A percentile compares a stretch with the other conserved stretches of the same genome.
These are phyloP conservation scores for Crenichthys baileyi DNA, from an alignment of 2,797 vertebrate genomes.

Conservation along the genomic window DNA sequence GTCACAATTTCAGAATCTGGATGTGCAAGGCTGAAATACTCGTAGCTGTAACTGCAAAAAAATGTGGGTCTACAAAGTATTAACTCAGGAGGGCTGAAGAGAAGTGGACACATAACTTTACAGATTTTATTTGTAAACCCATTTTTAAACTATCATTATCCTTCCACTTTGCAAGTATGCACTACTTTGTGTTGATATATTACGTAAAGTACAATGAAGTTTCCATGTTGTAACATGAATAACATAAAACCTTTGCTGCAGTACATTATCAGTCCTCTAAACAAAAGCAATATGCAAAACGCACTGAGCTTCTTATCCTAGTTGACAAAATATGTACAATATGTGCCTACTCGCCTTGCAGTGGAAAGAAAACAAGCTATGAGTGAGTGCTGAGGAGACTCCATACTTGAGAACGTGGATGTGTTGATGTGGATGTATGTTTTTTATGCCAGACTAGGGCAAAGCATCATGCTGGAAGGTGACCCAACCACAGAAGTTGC, in stretches of 20 bases:
- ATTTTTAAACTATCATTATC: too few species aligned
- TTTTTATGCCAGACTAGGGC: conserved; percentile 39
- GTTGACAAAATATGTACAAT: neutral
- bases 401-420: neutral
- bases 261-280: neutral
- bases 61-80: too few species aligned
- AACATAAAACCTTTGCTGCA: neutral
- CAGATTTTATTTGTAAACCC: too few species aligned
- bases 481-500: conserved; percentile 38
- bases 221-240: neutral
- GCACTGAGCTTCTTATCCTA: neutral
- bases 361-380: neutral
- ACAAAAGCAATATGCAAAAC: neutral
- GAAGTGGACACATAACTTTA: too few species aligned
- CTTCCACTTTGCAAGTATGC: too few species aligned
- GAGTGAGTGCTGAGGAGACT: neutral
- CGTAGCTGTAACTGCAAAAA: too few species aligned
- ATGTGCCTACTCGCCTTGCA: neutral
- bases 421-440: conserved; percentile 6
- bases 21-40: too few species aligned
- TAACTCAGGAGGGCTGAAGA: too few species aligned
- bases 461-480: conserved; percentile 33
- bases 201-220: neutral
- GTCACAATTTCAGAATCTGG: too few species aligned
- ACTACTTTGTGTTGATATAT: neutral